Evolutionary conservation across 2,113 vertebrate genomes (phyloP), one percentile per base, ranked within the genome.

Genomic region (Plectropomus leopardus): DNA sequence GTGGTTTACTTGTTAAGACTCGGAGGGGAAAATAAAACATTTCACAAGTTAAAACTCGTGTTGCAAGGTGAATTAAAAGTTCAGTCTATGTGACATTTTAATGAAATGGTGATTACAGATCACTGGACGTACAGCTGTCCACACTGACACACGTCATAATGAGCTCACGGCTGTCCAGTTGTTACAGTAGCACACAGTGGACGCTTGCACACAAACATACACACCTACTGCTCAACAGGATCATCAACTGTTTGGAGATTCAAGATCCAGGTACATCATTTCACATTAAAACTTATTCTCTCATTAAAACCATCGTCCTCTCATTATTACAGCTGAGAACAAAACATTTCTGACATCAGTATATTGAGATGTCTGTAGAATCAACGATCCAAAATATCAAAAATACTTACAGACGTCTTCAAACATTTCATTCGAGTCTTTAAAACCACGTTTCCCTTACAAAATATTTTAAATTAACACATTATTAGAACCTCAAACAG

Each of bases 401-500:
- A 54, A 28, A 48, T 30, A 57, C 40, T 44, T 1, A 42, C 4
- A 48, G 32, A 42, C 32, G 36, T 24, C 30, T 30, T 30, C 17
- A 57, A n/a, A 51, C 51, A 64, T 65, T 57, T 66, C 24, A n/a
- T 23, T 7, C 7, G 19, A 68, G 47, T 23, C 59, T n/a, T 65
- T 65, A 14, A n/a, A 28, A 78, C 32, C 23, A 50, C 1, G 2
- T 63, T 72, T 47, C 57, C 53, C 24, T 32, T 40, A 42, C 32
- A 67, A 72, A 36, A 16, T 1, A 47, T 34, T 64, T 67, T 84
- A 78, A 74, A 80, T n/a, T 44, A 64, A 78, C 8, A 65, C 80
- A 83, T 85, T 81, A 86, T 84, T 76, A 40, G 66, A 90, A 86
- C 71, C 54, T n/a, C 45, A 34, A 83, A 83, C 61, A 16, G 55